Base-by-base conservation (phyloP, 2,888 invertebrate species). In the Lasioglossum zephyrum region DNA sequence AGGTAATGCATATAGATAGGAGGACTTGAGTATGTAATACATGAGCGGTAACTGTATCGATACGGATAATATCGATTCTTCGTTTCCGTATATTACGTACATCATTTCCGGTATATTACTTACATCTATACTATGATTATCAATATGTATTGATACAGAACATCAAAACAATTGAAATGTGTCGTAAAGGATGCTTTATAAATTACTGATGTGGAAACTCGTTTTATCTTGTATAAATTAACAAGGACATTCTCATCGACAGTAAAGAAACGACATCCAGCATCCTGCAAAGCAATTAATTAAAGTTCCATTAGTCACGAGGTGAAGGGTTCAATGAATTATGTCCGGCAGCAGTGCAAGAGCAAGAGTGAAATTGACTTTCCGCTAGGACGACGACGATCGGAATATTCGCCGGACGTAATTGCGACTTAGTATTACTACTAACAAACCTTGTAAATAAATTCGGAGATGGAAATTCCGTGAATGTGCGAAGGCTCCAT, bases 341-440 rank as follows among this genome's bases (percentile, higher is more conserved):
- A 53, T 49, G 74, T 11, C 26, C 49, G 18, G 36, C 5, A 41
- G 36, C 53, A 53, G 36, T 53, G 39, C 4, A n/a, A 73, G 2
- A 47, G 36, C 44, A 18, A 60, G 60, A 53, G 44, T 8, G 57
- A 36, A 73, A 63, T 73, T 72, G 79, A 86, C 74, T 79, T 74
- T 73, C 60, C n/a, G 73, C 47, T 31, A n/a, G 22, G 69, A 69
- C 75, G 79, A 81, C 75, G 79, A 81, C 81, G 74, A 86, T 81
- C 36, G 77, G 84, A 86, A 79, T 88, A 89, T 87, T 85, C 88
- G 85, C 88, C 77, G 81, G 80, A 76, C 91, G 93, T 92, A 92
- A 93, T 93, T 93, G 92, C 92, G 87, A 90, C 89, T 90, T 87
- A 85, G 81, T 69, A 82, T 78, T 60, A 69, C 77, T 73, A 81